Conservation (phyloP, 2,888 invertebrate species). For the Hedya salicella region DNA sequence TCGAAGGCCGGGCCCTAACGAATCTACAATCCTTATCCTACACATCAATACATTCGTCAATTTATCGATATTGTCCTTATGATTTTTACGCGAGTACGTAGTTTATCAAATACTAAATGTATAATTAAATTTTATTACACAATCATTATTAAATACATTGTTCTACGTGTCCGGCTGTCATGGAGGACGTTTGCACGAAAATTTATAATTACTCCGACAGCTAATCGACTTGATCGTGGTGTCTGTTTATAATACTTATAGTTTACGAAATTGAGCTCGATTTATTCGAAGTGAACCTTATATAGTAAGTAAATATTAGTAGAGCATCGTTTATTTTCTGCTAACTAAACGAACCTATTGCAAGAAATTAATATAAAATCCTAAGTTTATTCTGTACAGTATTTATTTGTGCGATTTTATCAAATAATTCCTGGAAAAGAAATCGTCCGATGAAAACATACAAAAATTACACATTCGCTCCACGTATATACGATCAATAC, state of each 20-base stretch:
- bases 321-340: constrained; percentile 57
- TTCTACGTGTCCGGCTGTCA: constrained; percentile 76
- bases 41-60: constrained; percentile 75
- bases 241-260: constrained; percentile 77
- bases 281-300: constrained; percentile 81
- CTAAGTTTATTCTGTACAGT: constrained; percentile 77
- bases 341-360: constrained; percentile 62
- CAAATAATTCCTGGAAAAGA: constrained; percentile 74
- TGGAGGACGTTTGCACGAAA: constrained; percentile 78
- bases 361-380: constrained; percentile 64
- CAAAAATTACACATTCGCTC: constrained; percentile 62
- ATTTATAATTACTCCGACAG: constrained; percentile 63
- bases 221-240: constrained; percentile 73
- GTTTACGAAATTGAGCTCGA: constrained; percentile 82
- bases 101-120: constrained; percentile 81
- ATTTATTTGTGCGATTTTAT: constrained; percentile 82
- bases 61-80: constrained; percentile 84
- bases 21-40: constrained; percentile 80
- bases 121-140: constrained; percentile 71
- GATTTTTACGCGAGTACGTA: constrained; percentile 83
- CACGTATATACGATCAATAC: constrained; percentile 66
- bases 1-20: constrained; percentile 55
- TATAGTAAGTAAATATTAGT: constrained; percentile 60
- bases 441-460: constrained; percentile 66
- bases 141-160: constrained; percentile 65